Percentiles rank a stretch among this genome's conserved stretches.
These are phyloP conservation scores for Coracias cyanogaster DNA, from an alignment of 2,797 vertebrate species.

Conservation along the genomic window DNA sequence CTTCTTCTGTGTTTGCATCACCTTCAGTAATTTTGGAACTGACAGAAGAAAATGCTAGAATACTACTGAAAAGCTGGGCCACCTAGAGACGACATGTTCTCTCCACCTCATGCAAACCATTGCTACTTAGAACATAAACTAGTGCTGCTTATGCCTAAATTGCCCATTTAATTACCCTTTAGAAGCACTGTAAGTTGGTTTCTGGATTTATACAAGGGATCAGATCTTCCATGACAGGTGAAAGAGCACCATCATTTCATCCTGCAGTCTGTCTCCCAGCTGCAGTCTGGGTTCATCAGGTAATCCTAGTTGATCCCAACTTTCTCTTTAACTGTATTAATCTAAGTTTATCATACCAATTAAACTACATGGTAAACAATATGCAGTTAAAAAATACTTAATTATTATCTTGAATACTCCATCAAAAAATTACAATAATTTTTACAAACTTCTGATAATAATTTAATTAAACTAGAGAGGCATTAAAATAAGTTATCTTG, in stretches of 20 bases:
- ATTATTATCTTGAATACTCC: background rate
- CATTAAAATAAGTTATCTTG: background rate
- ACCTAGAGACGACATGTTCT: background rate
- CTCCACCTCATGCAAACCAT: background rate
- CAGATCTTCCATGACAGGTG: background rate
- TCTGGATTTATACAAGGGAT: background rate
- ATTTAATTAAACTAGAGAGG: background rate
- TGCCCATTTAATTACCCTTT: background rate
- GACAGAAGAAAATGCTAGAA: background rate
- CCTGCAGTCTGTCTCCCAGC: background rate
- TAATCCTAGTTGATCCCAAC: background rate
- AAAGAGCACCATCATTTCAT: background rate
- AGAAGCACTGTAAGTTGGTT: background rate
- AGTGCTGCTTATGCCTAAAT: background rate
- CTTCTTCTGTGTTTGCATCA: background rate
- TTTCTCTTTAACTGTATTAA: background rate
- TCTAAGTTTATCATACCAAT: background rate
- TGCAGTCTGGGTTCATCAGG: background rate
- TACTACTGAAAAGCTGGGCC: background rate
- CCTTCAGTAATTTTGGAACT: background rate
- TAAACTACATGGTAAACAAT: background rate
- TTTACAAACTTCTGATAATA: background rate
- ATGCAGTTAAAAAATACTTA: background rate
- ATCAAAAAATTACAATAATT: background rate
- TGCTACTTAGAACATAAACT: background rate